Evolutionary conservation across 2,888 invertebrate genomes (phyloP).

Genomic region (Athripsodes cinereus): DNA sequence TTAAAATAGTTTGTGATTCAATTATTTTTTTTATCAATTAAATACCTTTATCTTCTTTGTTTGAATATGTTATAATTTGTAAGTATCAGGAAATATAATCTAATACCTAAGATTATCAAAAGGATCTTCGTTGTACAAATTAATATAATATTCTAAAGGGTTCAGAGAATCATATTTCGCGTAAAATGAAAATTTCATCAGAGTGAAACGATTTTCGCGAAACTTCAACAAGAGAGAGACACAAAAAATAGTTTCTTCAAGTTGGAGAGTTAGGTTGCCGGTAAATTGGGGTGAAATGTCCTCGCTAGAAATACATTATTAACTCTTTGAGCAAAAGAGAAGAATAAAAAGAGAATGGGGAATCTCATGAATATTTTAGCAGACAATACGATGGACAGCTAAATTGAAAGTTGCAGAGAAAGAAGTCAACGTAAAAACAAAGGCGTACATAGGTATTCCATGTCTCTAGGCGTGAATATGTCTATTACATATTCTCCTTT

Average conservation of each 20-base stretch:
- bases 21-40: too few species aligned
- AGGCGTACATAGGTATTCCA: neutral
- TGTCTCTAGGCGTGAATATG: neutral
- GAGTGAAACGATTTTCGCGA: neutral
- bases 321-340: neutral
- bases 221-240: neutral
- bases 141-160: too few species aligned
- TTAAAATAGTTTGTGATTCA: too few species aligned
- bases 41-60: too few species aligned
- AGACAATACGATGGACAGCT: constrained; percentile 1
- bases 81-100: too few species aligned
- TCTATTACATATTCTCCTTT: too few species aligned
- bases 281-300: constrained; percentile 1
- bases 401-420: neutral
- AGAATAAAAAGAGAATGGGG: neutral
- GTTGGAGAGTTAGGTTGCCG: neutral
- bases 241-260: neutral
- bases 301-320: constrained; percentile 1
- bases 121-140: too few species aligned
- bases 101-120: too few species aligned
- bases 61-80: too few species aligned
- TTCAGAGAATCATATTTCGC: too few species aligned
- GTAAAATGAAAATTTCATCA: neutral
- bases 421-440: neutral
- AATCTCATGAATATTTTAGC: neutral